These are phyloP conservation scores for Parascotia fuliginaria DNA, from an alignment of 2,888 invertebrate species.

Conservation along the genomic window DNA sequence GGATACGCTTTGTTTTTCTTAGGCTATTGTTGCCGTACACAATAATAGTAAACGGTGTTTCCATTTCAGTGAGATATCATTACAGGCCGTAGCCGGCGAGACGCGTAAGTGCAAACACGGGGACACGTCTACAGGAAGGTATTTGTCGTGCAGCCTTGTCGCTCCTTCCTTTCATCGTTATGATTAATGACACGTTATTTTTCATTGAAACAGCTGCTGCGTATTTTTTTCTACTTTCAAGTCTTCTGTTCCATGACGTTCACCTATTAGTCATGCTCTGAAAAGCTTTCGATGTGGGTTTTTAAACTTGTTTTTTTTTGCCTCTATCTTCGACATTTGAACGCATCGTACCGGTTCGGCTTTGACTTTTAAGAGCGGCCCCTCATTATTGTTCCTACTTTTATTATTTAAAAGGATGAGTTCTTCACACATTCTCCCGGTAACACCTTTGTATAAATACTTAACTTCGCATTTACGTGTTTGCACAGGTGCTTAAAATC, in stretches of 20 bases:
- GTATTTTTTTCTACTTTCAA: conserved; percentile 77
- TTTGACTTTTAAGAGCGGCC: conserved; percentile 45
- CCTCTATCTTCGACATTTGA: conserved; percentile 54
- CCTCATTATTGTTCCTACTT: conserved; percentile 41
- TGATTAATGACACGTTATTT: conserved; percentile 83
- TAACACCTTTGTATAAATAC: conserved; percentile 28
- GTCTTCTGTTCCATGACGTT: conserved; percentile 75
- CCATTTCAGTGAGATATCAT: conserved; percentile 54
- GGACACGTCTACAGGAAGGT: conserved; percentile 65
- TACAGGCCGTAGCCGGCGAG: conserved; percentile 45
- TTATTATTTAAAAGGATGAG: conserved; percentile 3
- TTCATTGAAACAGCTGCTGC: conserved; percentile 81
- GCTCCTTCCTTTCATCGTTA: conserved; percentile 76
- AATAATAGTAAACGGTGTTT: conserved; percentile 58
- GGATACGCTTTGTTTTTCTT: conserved; percentile 56
- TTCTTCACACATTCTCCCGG: neutral
- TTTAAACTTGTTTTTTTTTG: conserved; percentile 59
- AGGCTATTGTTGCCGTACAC: conserved; percentile 54
- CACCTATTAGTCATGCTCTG: conserved; percentile 78
- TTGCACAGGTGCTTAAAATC: conserved; percentile 23
- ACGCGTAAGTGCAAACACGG: conserved; percentile 62
- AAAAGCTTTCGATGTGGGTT: conserved; percentile 70
- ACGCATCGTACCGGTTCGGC: conserved; percentile 46
- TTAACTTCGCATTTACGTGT: conserved; percentile 16
- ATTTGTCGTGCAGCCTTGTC: conserved; percentile 76